Conservation (phyloP, 2,888 invertebrate genomes). For the Branchellion lobata region DNA sequence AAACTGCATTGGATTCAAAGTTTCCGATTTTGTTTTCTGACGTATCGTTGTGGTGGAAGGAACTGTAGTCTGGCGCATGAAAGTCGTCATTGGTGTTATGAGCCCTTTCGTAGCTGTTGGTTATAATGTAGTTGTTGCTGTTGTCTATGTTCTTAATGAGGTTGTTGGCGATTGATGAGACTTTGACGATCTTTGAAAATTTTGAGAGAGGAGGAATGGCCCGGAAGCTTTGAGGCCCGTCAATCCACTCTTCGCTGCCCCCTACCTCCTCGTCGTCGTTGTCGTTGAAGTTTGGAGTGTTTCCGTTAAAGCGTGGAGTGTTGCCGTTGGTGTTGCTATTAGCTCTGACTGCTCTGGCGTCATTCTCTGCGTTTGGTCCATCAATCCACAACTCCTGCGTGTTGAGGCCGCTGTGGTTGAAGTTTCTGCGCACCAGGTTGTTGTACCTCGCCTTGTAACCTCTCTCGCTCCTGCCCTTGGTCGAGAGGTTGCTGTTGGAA, state of each 20-base stretch:
- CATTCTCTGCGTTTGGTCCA: conserved; percentile 76
- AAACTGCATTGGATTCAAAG: too few species aligned
- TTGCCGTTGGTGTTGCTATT: neutral
- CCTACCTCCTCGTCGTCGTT: neutral
- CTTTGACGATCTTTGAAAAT: conserved; percentile 39
- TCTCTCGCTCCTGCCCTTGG: neutral
- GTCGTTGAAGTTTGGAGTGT: neutral
- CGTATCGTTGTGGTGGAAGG: neutral
- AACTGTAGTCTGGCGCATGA: neutral
- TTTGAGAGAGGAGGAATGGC: conserved; percentile 42
- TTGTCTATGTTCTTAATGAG: neutral
- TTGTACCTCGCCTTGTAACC: neutral
- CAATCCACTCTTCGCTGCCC: conserved; percentile 72
- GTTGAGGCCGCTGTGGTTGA: neutral
- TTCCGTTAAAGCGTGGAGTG: too few species aligned
- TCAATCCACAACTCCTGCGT: conserved; percentile 86
- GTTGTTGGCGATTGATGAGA: conserved; percentile 12
- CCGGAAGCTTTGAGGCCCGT: conserved; percentile 72
- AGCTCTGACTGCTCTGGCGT: neutral
- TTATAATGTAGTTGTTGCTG: neutral
- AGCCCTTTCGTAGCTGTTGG: neutral
- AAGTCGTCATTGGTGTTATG: neutral
- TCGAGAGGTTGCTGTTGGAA: conserved; percentile 25
- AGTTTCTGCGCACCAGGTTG: neutral
- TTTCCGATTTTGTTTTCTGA: neutral